Evolutionary conservation across 2,888 invertebrate species (phyloP), one percentile per base, ranked within the genome.

Genomic region (Philaethria dido): DNA sequence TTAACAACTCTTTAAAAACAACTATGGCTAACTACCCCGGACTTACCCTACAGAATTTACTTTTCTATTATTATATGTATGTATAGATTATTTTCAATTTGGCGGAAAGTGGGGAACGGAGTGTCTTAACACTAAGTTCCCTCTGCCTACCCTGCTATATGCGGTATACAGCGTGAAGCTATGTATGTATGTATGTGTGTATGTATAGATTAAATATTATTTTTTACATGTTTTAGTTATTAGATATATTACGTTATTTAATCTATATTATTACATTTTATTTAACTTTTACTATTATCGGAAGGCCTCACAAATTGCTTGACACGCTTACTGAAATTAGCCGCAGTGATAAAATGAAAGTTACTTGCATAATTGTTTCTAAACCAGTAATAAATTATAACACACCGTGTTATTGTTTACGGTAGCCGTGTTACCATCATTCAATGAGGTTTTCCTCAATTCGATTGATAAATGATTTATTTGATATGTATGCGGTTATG

Each of bases 331-430:
- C 61, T 68, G 68, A 66, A 66, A 69, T 69, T 52, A 64, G 66
- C 66, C 50, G 64, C 66, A 65, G 60, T 65, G 68, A 69, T 60
- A 66, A 66, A 69, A 66, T 33, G 69, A 69, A 69, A 69, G 69
- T 63, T 63, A 52, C 64, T 72, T 69, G 65, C 67, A 70, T 70
- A 72, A 72, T 64, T 66, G 42, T 61, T 61, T 60, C 61, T 45
- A 61, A 61, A 54, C 44, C 44, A 54, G 22, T 62, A 39, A 62
- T 33, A 29, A 61, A 4, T 47, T 20, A 36, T 42, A 29, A 33
- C 13, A 42, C 57, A 36, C 20, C 29, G 55, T 47, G 18, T 47
- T 64, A 63, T 63, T 50, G 50, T 25, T 63, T 54, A 48, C 45
- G 47, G 25, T 22, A 22, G 22, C 14, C 9, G 9, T 39, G 20